Evolutionary conservation across 2,888 invertebrate genomes (phyloP).

Genomic region (Ypsolopha sequella): DNA sequence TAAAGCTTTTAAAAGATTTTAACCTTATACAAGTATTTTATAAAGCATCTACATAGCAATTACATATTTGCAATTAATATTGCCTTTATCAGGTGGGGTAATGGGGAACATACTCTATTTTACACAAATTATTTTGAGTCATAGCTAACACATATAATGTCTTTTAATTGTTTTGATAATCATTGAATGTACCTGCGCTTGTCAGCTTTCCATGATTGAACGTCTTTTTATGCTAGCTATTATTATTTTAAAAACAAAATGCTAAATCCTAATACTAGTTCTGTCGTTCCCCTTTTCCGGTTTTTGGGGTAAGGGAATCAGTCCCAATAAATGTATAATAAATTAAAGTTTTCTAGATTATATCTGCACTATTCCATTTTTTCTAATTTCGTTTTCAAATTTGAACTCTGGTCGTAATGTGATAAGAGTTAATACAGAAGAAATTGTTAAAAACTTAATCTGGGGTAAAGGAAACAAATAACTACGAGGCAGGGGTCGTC

Average conservation of each 20-base stretch:
- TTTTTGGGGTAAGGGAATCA: conserved; percentile 7
- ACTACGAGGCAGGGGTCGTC: conserved; percentile 6
- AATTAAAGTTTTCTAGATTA: not conserved
- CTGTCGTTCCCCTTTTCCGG: conserved; percentile 5
- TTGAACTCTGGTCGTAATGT: conserved; percentile 2
- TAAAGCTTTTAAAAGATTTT: too few relatives aligned
- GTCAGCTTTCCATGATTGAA: conserved; percentile 5
- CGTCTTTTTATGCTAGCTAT: conserved; percentile 1
- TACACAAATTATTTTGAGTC: conserved; percentile 6
- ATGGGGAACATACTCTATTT: conserved; percentile 7
- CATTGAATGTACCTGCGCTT: conserved; percentile 5
- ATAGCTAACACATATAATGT: conserved; percentile 6
- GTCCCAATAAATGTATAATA: conserved; percentile 3
- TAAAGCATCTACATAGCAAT: too few relatives aligned
- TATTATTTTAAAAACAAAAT: conserved; percentile 4
- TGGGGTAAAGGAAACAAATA: conserved; percentile 9
- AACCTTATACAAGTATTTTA: too few relatives aligned
- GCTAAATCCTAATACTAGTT: conserved; percentile 3
- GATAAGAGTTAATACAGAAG: conserved; percentile 6
- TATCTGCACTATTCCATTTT: not conserved
- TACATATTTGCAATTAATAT: too few relatives aligned
- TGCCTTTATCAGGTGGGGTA: not conserved
- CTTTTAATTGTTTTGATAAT: conserved; percentile 6
- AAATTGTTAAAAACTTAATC: conserved; percentile 7
- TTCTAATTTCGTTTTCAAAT: not conserved